Evolutionary conservation across 1,140 invertebrate genomes (phyloP), one percentile per base, ranked within the genome.

Genomic region (Belonocnema kinseyi): DNA sequence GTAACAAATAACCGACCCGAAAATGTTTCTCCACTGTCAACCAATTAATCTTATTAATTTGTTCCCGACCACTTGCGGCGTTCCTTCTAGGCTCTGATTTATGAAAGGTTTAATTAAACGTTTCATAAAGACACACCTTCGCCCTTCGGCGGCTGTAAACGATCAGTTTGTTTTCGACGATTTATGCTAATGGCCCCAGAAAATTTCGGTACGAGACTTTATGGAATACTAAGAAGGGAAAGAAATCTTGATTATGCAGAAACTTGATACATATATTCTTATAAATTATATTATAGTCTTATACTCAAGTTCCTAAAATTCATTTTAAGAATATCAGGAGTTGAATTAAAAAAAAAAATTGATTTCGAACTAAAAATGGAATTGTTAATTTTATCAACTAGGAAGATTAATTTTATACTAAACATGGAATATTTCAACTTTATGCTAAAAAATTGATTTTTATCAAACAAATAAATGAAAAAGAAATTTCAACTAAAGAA

Each of bases 21-120:
- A 88, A 89, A 82, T 86, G 85, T 88, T 89, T 88, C 85, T 83
- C 76, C 83, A 83, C 84, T 88, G 87, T 88, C 88, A 87, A 87
- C 87, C 87, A 88, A 90, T 90, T 90, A 90, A 90, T 90, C 88
- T 89, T 89, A 90, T 89, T 90, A 89, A 90, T 89, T 90, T 88
- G 87, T 88, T 86, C 82, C 79, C 82, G 76, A 73, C 75, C 76
- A 58, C 79, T 77, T 77, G 80, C 80, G 77, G 81, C 80, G 79
- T 79, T 77, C 83, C 81, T 80, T 77, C 72, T 82, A 77, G 80
- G 80, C 79, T 80, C 75, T 83, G 82, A 83, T 90, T 88, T 89
- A 85, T 86, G 85, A 85, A 88, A 88, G 85, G 85, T 90, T 90
- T 89, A 89, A 90, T 90, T 90, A 90, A 89, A 89, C 86, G 81